Conservation (phyloP, 2,888 invertebrate genomes). For the Sympetrum striolatum region DNA sequence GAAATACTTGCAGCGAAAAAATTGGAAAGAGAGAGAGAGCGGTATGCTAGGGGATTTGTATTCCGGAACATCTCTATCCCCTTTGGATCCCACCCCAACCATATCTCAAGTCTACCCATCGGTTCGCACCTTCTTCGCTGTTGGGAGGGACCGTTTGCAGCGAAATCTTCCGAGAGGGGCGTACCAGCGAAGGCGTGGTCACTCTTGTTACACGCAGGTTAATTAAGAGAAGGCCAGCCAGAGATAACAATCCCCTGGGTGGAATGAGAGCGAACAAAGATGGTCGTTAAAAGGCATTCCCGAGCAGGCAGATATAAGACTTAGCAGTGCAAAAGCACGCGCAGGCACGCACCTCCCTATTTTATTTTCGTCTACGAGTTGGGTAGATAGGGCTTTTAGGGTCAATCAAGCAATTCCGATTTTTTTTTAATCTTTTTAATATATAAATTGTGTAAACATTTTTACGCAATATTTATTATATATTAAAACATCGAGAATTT, state of each 20-base stretch:
- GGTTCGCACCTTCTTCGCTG: not conserved
- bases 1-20: not conserved
- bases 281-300: not conserved
- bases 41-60: not conserved
- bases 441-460: too few relatives aligned
- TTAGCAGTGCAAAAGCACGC: not conserved
- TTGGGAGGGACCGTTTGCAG: not conserved
- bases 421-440: too few relatives aligned
- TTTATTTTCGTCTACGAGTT: not conserved
- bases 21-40: not conserved
- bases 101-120: not conserved
- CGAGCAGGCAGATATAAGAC: not conserved
- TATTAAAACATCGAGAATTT: too few relatives aligned
- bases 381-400: too few relatives aligned
- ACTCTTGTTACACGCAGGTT: constrained; percentile 3
- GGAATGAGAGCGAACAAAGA: not conserved
- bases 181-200: constrained; percentile 9
- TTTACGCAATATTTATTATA: too few relatives aligned
- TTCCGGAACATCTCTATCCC: not conserved
- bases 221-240: constrained; percentile 28
- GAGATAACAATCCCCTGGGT: not conserved
- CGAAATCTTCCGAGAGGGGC: not conserved
- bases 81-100: not conserved
- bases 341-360: not conserved
- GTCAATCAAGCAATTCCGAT: too few relatives aligned